Percentiles rank a stretch among this genome's conserved stretches.
Evolutionary conservation across 2,888 invertebrate species (phyloP).

Genomic region (Neoaliturus tenellus): DNA sequence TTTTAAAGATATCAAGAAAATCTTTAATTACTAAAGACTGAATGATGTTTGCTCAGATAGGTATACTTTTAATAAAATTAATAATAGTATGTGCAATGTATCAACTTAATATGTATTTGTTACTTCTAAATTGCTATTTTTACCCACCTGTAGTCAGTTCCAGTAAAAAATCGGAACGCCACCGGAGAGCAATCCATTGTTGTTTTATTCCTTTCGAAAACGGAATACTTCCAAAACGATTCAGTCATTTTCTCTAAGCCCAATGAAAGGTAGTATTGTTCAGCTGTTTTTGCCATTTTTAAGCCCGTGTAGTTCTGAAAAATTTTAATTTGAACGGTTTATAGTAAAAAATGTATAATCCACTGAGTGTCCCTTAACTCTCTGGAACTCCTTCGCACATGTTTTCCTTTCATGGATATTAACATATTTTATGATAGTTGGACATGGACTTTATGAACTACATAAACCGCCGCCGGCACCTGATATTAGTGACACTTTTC

Average conservation of each 20-base stretch:
- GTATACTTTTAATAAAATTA: not conserved
- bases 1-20: not conserved
- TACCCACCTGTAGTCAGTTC: constrained; percentile 86
- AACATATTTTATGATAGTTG: no score
- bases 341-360: no score
- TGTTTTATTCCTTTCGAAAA: constrained; percentile 83
- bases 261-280: constrained; percentile 90
- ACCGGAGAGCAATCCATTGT: constrained; percentile 91
- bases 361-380: no score
- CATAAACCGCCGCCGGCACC: no score
- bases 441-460: no score
- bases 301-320: constrained; percentile 81
- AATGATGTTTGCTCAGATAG: no score
- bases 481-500: no score
- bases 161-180: constrained; percentile 91
- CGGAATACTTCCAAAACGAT: constrained; percentile 90
- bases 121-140: not conserved
- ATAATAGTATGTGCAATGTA: not conserved
- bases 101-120: not conserved
- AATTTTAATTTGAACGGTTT: no score
- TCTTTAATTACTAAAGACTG: no score
- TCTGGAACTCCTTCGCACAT: no score
- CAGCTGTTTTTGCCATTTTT: constrained; percentile 89
- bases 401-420: no score
- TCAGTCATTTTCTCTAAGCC: constrained; percentile 88